Base-by-base conservation (phyloP, 1,140 invertebrate species). In the Diorhabda sublineata region DNA sequence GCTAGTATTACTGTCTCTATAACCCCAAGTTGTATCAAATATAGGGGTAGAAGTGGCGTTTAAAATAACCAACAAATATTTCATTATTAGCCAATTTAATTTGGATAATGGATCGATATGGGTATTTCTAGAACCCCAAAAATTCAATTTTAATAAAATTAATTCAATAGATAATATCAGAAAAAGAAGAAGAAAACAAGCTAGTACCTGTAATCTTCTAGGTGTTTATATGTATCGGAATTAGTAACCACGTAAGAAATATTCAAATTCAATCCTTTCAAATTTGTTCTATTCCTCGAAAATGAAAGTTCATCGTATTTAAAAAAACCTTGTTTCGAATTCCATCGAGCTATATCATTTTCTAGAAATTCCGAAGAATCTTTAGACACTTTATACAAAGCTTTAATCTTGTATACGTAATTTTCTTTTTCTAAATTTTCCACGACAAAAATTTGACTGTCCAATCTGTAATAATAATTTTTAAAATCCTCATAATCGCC, bases 41-140 rank as follows among this genome's bases (percentile, higher is more conserved):
- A 69, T 64, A 47, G 66, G 64, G 6, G 42, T 52, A 26, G 83
- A 81, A 71, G 80, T 83, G 4, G 83, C 85, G 70, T 87, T 88
- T 45, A 88, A 76, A 61, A 82, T 83, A 52, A 84, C 81, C 3
- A 83, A 71, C 7, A 88, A 72, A 71, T 85, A 79, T 69, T 84
- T 77, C 2, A 83, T 81, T 61, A 84, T 83, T 2, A 82, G 79
- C 74, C 84, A 87, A 77, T 84, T 87, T 41, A 83, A 82, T 75
- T 88, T 88, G 8, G 84, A 84, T 58, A 87, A 82, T 0, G 85
- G 79, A 71, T 88, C 87, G 61, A 86, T 81, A 62, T 85, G 81
- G 61, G 82, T 84, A 65, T 86, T 77, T 42, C 57, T 83, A 84
- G 63, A 71, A 80, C 1, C 26, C 2, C 47, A 52, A 52, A 52